Conservation (phyloP, 2,113 vertebrate genomes). For the Accipiter virgatus region DNA sequence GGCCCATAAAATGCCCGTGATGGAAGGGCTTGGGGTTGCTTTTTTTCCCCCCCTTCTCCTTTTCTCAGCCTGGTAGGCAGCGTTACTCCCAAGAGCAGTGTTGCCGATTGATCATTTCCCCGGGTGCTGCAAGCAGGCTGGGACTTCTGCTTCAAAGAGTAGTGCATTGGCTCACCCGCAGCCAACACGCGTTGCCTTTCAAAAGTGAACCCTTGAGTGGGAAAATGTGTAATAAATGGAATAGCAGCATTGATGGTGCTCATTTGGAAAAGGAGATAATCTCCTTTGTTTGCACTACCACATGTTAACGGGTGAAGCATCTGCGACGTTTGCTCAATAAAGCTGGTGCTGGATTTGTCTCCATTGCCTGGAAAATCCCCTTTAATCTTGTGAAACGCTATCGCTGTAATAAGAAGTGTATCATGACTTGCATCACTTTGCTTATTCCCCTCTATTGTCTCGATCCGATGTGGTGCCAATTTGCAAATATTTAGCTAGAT, state of each 20-base stretch:
- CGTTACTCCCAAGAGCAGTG: neutral
- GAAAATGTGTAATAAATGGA: neutral
- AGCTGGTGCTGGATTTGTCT: neutral
- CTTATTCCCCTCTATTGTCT: neutral
- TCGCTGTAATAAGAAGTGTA: neutral
- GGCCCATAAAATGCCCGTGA: neutral
- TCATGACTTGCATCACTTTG: neutral
- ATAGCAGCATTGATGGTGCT: neutral
- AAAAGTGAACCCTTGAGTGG: neutral
- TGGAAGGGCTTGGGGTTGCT: neutral
- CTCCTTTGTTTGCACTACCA: neutral
- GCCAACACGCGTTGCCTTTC: fast-evolving
- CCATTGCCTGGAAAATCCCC: slow-evolving; percentile 23
- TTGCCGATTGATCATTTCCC: neutral
- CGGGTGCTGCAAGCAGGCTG: neutral
- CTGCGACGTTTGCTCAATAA: neutral
- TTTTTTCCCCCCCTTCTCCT: fast-evolving
- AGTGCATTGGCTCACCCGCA: neutral
- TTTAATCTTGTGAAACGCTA: slow-evolving; percentile 7
- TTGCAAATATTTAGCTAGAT: slow-evolving; percentile 6
- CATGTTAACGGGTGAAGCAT: neutral
- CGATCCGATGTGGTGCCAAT: neutral
- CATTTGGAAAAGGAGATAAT: slow-evolving; percentile 11
- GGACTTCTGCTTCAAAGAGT: neutral
- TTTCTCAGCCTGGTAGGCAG: neutral